Base-by-base conservation (phyloP, 2,113 vertebrate species). In the Oenanthe melanoleuca region DNA sequence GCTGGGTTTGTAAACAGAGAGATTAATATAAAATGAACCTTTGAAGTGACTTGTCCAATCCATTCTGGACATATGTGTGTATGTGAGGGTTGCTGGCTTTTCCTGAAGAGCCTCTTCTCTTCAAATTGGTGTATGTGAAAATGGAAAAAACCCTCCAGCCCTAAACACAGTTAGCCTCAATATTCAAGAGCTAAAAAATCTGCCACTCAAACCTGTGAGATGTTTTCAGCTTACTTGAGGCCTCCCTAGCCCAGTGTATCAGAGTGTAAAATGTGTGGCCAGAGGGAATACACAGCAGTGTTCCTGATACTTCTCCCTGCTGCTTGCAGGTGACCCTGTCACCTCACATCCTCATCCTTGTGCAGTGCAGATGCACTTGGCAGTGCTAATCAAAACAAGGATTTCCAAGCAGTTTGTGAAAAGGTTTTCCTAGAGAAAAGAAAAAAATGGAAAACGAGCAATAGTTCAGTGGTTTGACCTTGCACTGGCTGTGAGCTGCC, bases 401-500 rank as follows among this genome's bases (percentile, higher is more conserved):
- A 6, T 78, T 91, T 82, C 31, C 33, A 82, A 73, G 37, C 2
- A 45, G 29, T 13, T 8, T 22, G 5, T 50, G 22, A 59, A 77
- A 80, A 61, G 37, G 14, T 12, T 83, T 59, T 50, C 77, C 52
- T 67, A 83, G 69, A 77, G 50, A 26, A 79, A 83, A 25, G 25
- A 60, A 56, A 66, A 2, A 1, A 9, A 31, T 23, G 26, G 28
- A 65, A 94, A 86, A 11, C 0, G 0, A 86, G 34, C 28, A 63
- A 24, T 63, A 59, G 56, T 52, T 93, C 24, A 44, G 34, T 44
- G n/a, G 8, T 63, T 57, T 80, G 53, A 38, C 79, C 63, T 60
- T 42, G 26, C 6, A 4, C 16, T 38, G 7, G 11, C 57, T 65
- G 38, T 0, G 0, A 44, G 49, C 0, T 0, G 5, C 49, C 44